These are phyloP conservation scores for Mormyrus lacerda DNA, from an alignment of 2,113 vertebrate genomes.

Conservation along the genomic window DNA sequence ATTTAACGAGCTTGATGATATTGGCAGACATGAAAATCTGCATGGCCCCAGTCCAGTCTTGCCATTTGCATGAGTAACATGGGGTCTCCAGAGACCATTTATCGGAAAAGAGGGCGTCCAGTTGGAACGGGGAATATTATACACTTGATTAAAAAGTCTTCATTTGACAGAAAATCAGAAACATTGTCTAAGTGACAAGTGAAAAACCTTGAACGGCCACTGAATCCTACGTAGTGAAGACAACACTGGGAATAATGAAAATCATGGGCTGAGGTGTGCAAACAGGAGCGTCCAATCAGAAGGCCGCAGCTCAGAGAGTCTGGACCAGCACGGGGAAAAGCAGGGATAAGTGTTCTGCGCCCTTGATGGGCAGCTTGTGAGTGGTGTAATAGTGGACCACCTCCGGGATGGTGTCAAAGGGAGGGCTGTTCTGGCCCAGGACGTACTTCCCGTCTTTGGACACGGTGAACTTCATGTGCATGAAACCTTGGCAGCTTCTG, in stretches of 20 bases:
- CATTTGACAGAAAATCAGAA: neutral
- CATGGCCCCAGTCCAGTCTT: neutral
- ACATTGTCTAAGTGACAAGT: neutral
- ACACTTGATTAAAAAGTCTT: neutral
- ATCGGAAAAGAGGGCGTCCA: neutral
- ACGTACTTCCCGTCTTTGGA: constrained; percentile 80
- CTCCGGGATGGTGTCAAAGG: constrained; percentile 85
- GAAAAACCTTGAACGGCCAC: neutral
- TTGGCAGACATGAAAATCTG: neutral
- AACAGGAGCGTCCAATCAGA: neutral
- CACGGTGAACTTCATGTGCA: constrained; percentile 96
- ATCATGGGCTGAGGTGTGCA: neutral
- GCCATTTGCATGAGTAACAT: neutral
- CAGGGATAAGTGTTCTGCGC: constrained; percentile 90
- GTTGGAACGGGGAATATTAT: neutral
- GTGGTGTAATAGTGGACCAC: constrained; percentile 95
- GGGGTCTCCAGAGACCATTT: neutral
- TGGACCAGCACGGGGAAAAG: constrained; percentile 90
- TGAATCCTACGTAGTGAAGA: neutral
- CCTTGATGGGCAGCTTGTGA: constrained; percentile 89
- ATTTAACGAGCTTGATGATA: neutral
- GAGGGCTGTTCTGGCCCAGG: constrained; percentile 94
- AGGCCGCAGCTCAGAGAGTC: constrained; percentile 70
- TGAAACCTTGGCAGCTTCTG: constrained; percentile 98
- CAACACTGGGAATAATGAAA: neutral